These are phyloP conservation scores for Amphipoea oculea DNA, from an alignment of 2,888 invertebrate species.

Conservation along the genomic window DNA sequence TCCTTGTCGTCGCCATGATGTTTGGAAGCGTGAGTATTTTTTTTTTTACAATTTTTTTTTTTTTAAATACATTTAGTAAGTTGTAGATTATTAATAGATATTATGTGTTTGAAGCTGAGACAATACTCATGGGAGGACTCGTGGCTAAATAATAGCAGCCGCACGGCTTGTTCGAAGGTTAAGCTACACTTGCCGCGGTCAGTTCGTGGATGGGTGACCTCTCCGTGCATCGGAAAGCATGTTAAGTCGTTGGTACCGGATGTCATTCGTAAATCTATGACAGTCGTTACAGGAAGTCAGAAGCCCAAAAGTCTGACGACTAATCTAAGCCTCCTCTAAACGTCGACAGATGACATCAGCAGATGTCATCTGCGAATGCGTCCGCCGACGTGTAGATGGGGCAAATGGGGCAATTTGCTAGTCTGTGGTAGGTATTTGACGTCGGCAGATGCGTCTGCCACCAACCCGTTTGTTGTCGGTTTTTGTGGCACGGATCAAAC, in stretches of 20 bases:
- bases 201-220: not conserved
- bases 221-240: not conserved
- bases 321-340: not conserved
- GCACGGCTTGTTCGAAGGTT: not conserved
- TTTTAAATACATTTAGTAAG: not conserved
- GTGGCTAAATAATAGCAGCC: not conserved
- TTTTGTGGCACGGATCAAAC: too few relatives aligned
- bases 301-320: not conserved
- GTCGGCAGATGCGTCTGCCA: too few relatives aligned
- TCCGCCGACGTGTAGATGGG: too few relatives aligned
- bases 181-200: not conserved
- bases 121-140: not conserved
- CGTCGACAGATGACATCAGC: too few relatives aligned
- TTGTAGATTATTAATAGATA: not conserved
- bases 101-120: not conserved
- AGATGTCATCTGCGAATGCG: too few relatives aligned
- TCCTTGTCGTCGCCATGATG: conserved; percentile 30
- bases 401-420: too few relatives aligned
- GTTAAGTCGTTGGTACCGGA: not conserved
- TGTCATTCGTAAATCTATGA: not conserved
- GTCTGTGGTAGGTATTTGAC: too few relatives aligned
- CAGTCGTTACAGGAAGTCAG: not conserved
- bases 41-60: too few relatives aligned
- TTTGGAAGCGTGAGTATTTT: conserved; percentile 33
- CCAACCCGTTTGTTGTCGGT: too few relatives aligned